Base-by-base conservation (phyloP, 2,888 invertebrate species). In the Macaria liturata region DNA sequence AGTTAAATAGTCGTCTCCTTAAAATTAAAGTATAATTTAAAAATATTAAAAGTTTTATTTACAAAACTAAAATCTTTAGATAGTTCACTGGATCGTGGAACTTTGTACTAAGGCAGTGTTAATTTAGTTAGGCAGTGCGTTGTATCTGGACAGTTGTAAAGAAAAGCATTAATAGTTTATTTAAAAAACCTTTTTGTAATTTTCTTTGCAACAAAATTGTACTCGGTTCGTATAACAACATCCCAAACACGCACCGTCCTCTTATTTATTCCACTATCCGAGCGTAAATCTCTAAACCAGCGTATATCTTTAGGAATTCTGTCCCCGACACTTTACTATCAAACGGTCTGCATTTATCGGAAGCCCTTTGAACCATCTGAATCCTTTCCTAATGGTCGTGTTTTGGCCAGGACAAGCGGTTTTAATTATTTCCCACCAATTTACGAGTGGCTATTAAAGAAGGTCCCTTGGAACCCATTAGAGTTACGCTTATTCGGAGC, bases 401-500 rank as follows among this genome's bases (percentile, higher is more conserved):
- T 90, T 91, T 88, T 86, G 89, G 90, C 82, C 85, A 75, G 75
- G 72, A 74, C 71, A 72, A 66, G 84, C 78, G 84, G 88, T 91
- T 91, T 91, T 91, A 91, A 91, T 91, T 91, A 91, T 91, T 91
- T 91, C 89, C 90, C 85, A 84, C 81, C 90, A 91, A 91, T 91
- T 91, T 91, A 91, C 91, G 90, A 88, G 86, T 87, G 81, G 80
- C 87, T 87, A 87, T 91, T 91, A 91, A 88, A 90, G 88, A 79
- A 87, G 85, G 82, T 82, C 91, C 88, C 87, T 71, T 66, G 85
- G 65, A 88, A 75, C 81, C 87, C 90, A 88, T 90, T 90, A 88
- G 83, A 80, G 78, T 69, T 73, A 65, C 67, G 48, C 49, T 45
- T 57, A 37, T 37, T 42, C 9, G 42, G 8, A 42, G 8, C n/a